Evolutionary conservation across 2,888 invertebrate genomes (phyloP), one percentile per base, ranked within the genome.

Genomic region (Punctoribates punctum): DNA sequence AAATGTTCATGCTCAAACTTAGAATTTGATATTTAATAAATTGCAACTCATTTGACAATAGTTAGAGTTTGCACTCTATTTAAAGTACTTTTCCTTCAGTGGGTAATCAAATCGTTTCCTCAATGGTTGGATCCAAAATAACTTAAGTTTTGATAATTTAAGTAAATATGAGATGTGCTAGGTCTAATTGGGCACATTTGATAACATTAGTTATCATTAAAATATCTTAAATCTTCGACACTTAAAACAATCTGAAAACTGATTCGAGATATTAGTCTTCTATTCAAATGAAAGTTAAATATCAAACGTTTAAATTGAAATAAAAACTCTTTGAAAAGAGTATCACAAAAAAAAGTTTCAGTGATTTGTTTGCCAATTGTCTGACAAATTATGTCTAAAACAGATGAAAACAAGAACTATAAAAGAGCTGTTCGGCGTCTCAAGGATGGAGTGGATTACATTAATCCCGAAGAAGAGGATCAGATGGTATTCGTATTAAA

Each of bases 391-490:
- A 72, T 72, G 72, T 46, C 72, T 48, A 73, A 73, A 73, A 20
- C 73, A 57, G 76, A 76, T 76, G 76, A 54, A 23, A 54, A 20
- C 3, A 38, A 73, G 13, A 67, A 70, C 23, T 54, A 75, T 38
- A 62, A 75, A 27, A 77, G 65, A 42, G 57, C 65, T n/a, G 81
- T 82, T 11, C 81, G 81, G 23, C 82, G 81, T n/a, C 79, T 81
- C 78, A 80, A 80, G 54, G 80, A 81, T 2, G 81, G 80, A 70
- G 79, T 76, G 1, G 42, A 86, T 79, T 87, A 86, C 80, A 83
- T 88, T 81, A 88, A 88, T 82, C 84, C 85, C 76, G 87, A 87
- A 42, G 85, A 86, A 80, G 88, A 88, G 80, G 88, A 88, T 80
- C 87, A 88, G 81, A 88, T 88, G 88, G 87, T 87, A 82, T 84